A percentile compares a stretch with the other conserved stretches of the same genome.
Conservation (phyloP, 2,113 vertebrate species). For the Gallinago jamesoni region DNA sequence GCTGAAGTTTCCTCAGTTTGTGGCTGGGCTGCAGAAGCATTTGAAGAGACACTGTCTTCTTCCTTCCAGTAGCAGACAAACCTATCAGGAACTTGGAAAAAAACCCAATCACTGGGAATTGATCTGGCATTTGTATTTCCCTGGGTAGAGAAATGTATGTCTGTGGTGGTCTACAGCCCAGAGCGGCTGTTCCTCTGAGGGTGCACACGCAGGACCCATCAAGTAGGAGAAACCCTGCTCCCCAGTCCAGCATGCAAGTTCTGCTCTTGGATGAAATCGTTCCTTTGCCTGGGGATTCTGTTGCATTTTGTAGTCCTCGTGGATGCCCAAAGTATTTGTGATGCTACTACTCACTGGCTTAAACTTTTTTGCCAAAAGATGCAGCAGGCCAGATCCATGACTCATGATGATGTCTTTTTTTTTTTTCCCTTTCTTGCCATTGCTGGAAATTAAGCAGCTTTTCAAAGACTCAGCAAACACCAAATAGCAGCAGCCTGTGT, state of each 20-base stretch:
- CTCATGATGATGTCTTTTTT: neutral
- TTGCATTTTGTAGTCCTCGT: neutral
- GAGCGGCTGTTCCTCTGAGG: neutral
- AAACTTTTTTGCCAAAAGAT: neutral
- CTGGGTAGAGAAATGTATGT: neutral
- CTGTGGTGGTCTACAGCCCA: neutral
- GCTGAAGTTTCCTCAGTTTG: neutral
- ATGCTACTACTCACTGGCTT: neutral
- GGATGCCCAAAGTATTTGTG: neutral
- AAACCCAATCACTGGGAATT: neutral
- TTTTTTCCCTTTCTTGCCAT: neutral
- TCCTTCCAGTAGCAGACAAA: neutral
- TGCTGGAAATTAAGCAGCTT: neutral
- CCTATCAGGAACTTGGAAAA: neutral
- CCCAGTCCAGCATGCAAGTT: neutral
- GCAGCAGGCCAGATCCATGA: constrained; percentile 9
- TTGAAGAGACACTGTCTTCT: neutral
- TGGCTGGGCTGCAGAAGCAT: neutral
- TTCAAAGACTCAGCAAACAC: constrained; percentile 5
- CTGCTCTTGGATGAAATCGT: neutral
- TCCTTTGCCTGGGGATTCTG: neutral
- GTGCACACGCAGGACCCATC: accelerated
- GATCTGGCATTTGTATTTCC: neutral
- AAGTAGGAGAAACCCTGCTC: neutral
- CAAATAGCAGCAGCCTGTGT: neutral